Evolutionary conservation across 1,140 invertebrate genomes (phyloP).

Genomic region (Phocides pigmalion): DNA sequence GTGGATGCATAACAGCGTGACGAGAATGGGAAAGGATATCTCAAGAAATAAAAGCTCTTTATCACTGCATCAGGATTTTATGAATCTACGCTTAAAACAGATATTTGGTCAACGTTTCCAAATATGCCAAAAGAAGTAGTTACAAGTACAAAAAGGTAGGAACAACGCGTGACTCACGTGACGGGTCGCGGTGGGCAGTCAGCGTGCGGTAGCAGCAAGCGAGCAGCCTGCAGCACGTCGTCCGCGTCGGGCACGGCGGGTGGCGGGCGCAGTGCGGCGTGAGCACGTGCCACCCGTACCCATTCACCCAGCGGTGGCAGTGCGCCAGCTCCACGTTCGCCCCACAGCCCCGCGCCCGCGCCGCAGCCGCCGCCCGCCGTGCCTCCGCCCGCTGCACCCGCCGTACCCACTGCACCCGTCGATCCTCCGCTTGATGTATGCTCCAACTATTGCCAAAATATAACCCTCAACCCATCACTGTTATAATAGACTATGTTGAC

Average conservation of each 20-base stretch:
- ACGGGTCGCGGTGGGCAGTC: conserved; percentile 93
- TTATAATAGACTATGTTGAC: too few species aligned
- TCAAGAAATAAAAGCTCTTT: too few species aligned
- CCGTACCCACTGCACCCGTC: conserved; percentile 8
- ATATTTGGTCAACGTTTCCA: too few species aligned
- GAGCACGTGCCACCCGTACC: conserved; percentile 92
- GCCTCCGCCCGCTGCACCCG: conserved; percentile 64
- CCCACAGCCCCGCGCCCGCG: conserved; percentile 91
- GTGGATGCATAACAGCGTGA: too few species aligned
- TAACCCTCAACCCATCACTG: background rate
- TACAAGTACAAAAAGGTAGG: too few species aligned
- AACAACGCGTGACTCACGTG: conserved; percentile 53
- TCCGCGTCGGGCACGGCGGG: conserved; percentile 90
- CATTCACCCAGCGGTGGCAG: conserved; percentile 94
- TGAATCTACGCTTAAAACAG: too few species aligned
- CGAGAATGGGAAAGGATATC: too few species aligned
- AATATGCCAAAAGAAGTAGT: too few species aligned
- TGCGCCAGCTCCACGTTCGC: conserved; percentile 92
- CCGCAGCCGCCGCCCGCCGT: conserved; percentile 51
- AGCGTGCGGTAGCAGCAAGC: conserved; percentile 93
- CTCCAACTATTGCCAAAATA: conserved; percentile 82
- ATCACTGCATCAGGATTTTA: too few species aligned
- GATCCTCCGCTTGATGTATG: conserved; percentile 60
- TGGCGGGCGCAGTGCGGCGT: conserved; percentile 92
- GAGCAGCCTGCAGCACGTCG: conserved; percentile 94